Evolutionary conservation across 2,113 vertebrate species (phyloP).

Genomic region (Ochotona princeps): DNA sequence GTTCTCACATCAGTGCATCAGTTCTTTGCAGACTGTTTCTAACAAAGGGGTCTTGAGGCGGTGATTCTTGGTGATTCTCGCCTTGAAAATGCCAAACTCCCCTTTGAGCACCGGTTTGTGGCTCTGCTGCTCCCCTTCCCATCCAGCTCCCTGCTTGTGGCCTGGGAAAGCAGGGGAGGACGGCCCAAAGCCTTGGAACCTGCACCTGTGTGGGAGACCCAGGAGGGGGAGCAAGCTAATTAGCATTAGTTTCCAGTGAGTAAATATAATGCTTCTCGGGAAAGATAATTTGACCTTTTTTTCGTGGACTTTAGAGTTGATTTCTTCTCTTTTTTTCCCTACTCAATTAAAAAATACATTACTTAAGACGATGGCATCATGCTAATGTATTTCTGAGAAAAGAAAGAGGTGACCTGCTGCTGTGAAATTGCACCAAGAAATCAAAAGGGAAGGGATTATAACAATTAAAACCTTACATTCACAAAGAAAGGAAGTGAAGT

Average conservation of each 20-base stretch:
- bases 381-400: conserved; percentile 55
- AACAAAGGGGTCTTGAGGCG: background rate
- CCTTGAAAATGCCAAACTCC: too few species aligned
- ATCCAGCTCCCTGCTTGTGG: too few species aligned
- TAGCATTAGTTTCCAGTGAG: background rate
- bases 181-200: too few species aligned
- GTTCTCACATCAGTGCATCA: background rate
- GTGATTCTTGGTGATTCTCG: background rate
- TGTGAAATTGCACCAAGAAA: conserved; percentile 62
- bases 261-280: conserved; percentile 2
- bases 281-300: conserved; percentile 52
- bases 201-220: too few species aligned
- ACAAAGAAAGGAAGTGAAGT: conserved; percentile 55
- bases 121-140: too few species aligned
- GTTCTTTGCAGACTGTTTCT: background rate
- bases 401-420: conserved; percentile 41
- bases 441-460: conserved; percentile 58
- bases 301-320: conserved; percentile 52
- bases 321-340: background rate
- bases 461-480: conserved; percentile 64
- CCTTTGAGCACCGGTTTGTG: too few species aligned
- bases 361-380: conserved; percentile 30
- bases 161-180: too few species aligned
- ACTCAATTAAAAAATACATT: conserved; percentile 65
- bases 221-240: background rate